phyloP scores from a whole-genome alignment of 2,797 vertebrate genomes.

The Enteromius argenteus region DNA sequence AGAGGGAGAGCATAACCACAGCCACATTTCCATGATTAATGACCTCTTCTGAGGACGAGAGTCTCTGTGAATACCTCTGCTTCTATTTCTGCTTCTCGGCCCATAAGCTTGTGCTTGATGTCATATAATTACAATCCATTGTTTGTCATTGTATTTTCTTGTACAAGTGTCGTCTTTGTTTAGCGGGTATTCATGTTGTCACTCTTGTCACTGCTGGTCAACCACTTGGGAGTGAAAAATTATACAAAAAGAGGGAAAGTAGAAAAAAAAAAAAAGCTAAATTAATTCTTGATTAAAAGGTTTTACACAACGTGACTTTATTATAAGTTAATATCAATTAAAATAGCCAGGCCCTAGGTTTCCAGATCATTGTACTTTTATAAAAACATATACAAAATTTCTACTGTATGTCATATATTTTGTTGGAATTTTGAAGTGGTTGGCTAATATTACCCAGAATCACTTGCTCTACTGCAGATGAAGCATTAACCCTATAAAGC shows the following conservation, averaged over 20 bases:
- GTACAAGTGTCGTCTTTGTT: slow-evolving; percentile 58
- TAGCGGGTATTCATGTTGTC: slow-evolving; percentile 57
- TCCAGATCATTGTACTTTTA: neutral
- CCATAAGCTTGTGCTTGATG: slow-evolving; percentile 58
- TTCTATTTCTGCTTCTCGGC: slow-evolving; percentile 60
- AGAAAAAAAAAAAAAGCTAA: neutral
- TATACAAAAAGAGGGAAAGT: neutral
- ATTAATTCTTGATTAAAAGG: slow-evolving; percentile 6
- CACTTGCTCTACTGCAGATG: neutral
- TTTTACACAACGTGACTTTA: neutral
- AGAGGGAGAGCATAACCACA: slow-evolving; percentile 55
- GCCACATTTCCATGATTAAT: slow-evolving; percentile 66
- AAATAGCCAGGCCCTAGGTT: neutral
- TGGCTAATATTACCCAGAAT: neutral
- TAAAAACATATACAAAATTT: neutral
- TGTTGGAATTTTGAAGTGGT: neutral
- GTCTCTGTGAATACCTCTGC: slow-evolving; percentile 55
- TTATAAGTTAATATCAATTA: neutral
- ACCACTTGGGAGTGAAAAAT: slow-evolving; percentile 38
- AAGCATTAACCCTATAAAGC: neutral
- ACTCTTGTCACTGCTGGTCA: slow-evolving; percentile 57
- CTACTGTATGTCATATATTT: neutral
- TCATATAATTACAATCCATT: slow-evolving; percentile 65
- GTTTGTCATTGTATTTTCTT: slow-evolving; percentile 59
- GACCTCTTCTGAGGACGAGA: slow-evolving; percentile 62